These are phyloP conservation scores for Nothoprocta perdicaria DNA, from an alignment of 2,113 vertebrate species.

Conservation along the genomic window DNA sequence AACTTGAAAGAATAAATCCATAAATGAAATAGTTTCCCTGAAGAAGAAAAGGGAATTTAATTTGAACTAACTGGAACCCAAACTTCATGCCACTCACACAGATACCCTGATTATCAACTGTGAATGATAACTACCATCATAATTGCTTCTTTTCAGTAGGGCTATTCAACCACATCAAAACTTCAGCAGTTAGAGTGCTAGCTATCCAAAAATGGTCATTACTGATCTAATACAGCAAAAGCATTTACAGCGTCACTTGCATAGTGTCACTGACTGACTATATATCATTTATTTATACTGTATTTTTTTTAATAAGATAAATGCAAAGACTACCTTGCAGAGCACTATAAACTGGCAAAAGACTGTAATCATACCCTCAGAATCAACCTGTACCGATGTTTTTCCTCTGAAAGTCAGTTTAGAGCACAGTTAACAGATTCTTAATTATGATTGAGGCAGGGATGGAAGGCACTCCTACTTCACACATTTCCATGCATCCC, in stretches of 20 bases:
- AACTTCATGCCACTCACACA: not conserved
- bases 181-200: not conserved
- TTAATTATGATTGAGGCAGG: not conserved
- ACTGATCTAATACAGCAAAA: not conserved
- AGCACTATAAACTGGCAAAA: not conserved
- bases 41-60: not conserved
- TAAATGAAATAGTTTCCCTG: not conserved
- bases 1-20: not conserved
- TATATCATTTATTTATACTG: not conserved
- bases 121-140: not conserved
- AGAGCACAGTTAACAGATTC: not conserved
- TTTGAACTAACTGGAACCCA: not conserved
- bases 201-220: not conserved
- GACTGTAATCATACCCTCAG: not conserved
- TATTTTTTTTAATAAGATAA: not conserved
- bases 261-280: not conserved
- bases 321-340: not conserved
- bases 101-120: not conserved
- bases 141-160: not conserved
- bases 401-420: not conserved
- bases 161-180: not conserved
- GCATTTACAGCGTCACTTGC: not conserved
- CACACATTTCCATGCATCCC: fast-evolving
- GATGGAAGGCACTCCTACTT: not conserved
- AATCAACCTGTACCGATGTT: not conserved